These are phyloP conservation scores for Macaria liturata DNA, from an alignment of 2,888 invertebrate species.

Conservation along the genomic window DNA sequence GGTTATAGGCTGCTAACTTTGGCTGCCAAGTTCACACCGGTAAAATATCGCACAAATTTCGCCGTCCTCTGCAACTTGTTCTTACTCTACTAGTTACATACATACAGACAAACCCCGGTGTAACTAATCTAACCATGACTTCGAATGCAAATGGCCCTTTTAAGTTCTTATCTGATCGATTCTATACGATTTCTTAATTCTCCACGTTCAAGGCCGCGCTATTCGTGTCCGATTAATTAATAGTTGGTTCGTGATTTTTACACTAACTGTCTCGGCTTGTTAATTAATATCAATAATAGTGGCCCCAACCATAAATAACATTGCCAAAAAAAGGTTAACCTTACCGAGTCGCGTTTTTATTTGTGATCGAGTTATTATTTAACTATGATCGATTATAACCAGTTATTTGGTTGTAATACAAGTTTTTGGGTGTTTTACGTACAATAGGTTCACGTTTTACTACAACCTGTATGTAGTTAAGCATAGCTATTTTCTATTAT, in stretches of 20 bases:
- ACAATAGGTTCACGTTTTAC: no score
- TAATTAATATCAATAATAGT: conserved; percentile 27
- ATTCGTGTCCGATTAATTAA: conserved; percentile 34
- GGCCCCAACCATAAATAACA: conserved; percentile 19
- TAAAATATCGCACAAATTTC: no score
- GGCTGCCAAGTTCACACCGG: no score
- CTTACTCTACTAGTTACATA: no score
- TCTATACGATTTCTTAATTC: conserved; percentile 44
- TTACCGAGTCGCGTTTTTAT: conserved; percentile 18
- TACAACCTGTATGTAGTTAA: no score
- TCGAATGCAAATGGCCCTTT: conserved; percentile 45
- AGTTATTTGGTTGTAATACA: conserved; percentile 7
- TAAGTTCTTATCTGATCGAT: conserved; percentile 38
- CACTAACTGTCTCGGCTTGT: conserved; percentile 25
- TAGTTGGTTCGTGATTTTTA: conserved; percentile 25
- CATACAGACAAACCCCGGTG: no score
- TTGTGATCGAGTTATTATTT: conserved; percentile 2
- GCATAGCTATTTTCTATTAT: no score
- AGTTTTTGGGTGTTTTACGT: conserved; percentile 3
- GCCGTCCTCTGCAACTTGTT: no score
- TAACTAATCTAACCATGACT: conserved; percentile 7
- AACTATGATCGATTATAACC: conserved; percentile 5
- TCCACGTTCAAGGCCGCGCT: conserved; percentile 41
- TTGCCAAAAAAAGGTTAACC: conserved; percentile 17
- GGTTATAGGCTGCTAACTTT: no score